Conservation (phyloP, 2,113 vertebrate species). For the Ophiodon elongatus region DNA sequence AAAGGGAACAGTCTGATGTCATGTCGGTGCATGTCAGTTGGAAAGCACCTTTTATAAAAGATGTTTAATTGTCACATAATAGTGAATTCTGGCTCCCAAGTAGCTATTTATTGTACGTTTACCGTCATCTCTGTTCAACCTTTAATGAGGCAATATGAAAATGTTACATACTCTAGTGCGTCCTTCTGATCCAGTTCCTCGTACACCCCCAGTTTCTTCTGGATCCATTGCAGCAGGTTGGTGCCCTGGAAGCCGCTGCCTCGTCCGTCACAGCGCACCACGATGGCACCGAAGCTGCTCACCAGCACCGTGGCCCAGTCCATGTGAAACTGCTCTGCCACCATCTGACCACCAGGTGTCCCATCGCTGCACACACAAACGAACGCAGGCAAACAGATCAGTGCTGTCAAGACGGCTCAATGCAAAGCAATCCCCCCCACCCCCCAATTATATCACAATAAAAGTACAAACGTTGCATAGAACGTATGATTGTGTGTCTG, state of each 20-base stretch:
- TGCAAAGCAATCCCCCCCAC: not conserved
- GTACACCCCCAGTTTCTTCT: constrained; percentile 87
- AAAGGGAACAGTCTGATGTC: not conserved
- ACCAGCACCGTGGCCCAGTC: constrained; percentile 93
- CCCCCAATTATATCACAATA: not conserved
- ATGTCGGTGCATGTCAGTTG: not conserved
- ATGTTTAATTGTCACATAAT: not conserved
- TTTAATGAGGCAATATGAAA: not conserved
- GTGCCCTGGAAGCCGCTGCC: constrained; percentile 96
- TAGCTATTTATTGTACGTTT: not conserved
- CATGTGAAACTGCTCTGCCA: constrained; percentile 90
- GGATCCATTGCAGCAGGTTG: constrained; percentile 91
- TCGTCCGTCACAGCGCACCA: constrained; percentile 90
- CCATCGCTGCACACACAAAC: constrained; percentile 82
- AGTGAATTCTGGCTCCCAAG: not conserved
- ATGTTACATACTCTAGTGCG: constrained; percentile 85
- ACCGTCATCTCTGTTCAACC: not conserved
- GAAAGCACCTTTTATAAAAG: not conserved
- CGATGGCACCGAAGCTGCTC: constrained; percentile 91
- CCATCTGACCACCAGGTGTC: constrained; percentile 91
- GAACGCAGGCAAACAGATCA: not conserved
- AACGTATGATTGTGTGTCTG: not conserved
- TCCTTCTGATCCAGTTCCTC: constrained; percentile 93
- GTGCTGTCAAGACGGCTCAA: not conserved
- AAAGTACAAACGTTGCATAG: not conserved